Percentiles rank a stretch among this genome's conserved stretches.
Evolutionary conservation across 1,140 invertebrate species (phyloP).

Genomic region (Eupristina koningsbergeri): DNA sequence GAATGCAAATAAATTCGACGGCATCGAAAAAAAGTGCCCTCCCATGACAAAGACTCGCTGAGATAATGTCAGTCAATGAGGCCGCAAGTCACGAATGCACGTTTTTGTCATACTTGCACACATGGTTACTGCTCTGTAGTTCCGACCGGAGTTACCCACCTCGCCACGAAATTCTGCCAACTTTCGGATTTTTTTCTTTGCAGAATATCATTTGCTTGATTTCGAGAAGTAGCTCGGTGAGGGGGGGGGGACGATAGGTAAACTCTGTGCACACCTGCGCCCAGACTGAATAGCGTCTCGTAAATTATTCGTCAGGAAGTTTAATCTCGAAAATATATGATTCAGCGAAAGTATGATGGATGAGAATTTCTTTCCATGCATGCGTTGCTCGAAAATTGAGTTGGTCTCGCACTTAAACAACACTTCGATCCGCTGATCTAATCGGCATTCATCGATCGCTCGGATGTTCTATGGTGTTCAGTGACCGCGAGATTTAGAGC

Average conservation of each 20-base stretch:
- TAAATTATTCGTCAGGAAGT: background rate
- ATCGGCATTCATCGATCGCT: background rate
- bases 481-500: too few relatives aligned
- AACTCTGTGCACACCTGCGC: too few relatives aligned
- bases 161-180: background rate
- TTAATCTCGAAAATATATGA: background rate
- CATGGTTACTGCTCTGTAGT: background rate
- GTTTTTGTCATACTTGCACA: background rate
- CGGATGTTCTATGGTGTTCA: background rate
- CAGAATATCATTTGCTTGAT: background rate
- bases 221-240: background rate
- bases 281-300: too few relatives aligned
- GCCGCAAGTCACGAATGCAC: conserved; percentile 4
- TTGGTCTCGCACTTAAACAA: too few relatives aligned
- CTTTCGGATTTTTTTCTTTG: conserved; percentile 9
- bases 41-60: background rate
- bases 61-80: background rate
- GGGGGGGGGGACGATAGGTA: too few relatives aligned
- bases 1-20: background rate
- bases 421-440: too few relatives aligned
- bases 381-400: too few relatives aligned
- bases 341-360: background rate
- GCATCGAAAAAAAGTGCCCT: background rate
- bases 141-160: background rate
- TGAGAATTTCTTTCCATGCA: too few relatives aligned